Evolutionary conservation across 2,888 invertebrate genomes (phyloP).

Genomic region (Zygogramma bicolorata): DNA sequence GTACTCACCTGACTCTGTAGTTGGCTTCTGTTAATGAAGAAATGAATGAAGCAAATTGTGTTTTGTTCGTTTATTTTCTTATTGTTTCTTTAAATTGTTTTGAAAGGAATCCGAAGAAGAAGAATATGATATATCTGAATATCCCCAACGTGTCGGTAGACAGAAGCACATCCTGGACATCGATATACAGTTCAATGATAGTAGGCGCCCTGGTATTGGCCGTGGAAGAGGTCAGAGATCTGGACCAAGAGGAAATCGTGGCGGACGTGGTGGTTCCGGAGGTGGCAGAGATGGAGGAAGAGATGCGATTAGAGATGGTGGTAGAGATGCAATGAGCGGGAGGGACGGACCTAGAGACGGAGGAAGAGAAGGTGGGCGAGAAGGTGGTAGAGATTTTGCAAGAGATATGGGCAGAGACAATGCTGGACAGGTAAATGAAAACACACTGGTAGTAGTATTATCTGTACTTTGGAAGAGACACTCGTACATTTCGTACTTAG

Average conservation of each 20-base stretch:
- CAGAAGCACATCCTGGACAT: constrained; percentile 89
- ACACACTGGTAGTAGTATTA: neutral
- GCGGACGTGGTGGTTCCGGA: constrained; percentile 62
- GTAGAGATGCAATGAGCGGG: constrained; percentile 44
- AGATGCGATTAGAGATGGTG: constrained; percentile 46
- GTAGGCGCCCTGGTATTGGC: constrained; percentile 77
- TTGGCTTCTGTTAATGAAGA: too few relatives aligned
- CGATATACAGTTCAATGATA: constrained; percentile 89
- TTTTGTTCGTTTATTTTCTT: too few relatives aligned
- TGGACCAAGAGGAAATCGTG: constrained; percentile 63
- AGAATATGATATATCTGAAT: constrained; percentile 81
- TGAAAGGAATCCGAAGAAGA: constrained; percentile 65
- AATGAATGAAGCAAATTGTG: too few relatives aligned
- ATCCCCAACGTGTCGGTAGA: constrained; percentile 87
- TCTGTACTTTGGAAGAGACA: too few relatives aligned
- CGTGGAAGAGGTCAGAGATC: constrained; percentile 72
- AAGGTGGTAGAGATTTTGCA: constrained; percentile 30
- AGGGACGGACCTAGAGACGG: constrained; percentile 37
- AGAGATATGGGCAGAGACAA: neutral
- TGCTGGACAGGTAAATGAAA: neutral
- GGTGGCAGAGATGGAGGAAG: constrained; percentile 58
- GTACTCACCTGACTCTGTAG: too few relatives aligned
- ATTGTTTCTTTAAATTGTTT: too few relatives aligned
- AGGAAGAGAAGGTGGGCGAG: constrained; percentile 22
- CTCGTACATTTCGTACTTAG: too few relatives aligned